Conservation (phyloP, 1,140 invertebrate species). For the Doryteuthis pealeii region DNA sequence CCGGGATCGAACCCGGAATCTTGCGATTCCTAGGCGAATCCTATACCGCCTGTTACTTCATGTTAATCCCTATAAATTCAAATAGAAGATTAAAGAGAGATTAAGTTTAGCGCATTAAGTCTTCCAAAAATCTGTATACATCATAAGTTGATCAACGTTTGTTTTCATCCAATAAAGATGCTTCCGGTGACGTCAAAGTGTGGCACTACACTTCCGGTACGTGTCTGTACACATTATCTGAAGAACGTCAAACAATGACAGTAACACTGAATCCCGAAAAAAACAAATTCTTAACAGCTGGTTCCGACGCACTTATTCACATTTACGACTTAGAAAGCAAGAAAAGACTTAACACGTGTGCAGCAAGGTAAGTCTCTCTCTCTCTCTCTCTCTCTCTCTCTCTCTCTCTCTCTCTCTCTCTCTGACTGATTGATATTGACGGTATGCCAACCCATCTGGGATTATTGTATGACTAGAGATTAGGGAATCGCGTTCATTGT, state of each 20-base stretch:
- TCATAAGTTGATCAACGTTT: background rate
- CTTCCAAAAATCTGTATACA: too few relatives aligned
- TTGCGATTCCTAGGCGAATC: too few relatives aligned
- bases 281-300: conserved; percentile 45
- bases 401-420: background rate
- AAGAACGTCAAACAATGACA: conserved; percentile 41
- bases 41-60: too few relatives aligned
- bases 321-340: conserved; percentile 55
- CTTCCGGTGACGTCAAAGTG: conserved; percentile 56
- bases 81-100: too few relatives aligned
- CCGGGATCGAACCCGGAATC: too few relatives aligned
- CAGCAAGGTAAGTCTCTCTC: conserved; percentile 51
- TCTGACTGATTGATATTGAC: too few relatives aligned
- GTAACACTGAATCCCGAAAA: conserved; percentile 45
- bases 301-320: conserved; percentile 45
- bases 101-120: too few relatives aligned
- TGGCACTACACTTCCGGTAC: conserved; percentile 56
- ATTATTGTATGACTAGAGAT: too few relatives aligned
- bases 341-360: conserved; percentile 43
- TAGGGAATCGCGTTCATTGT: too few relatives aligned
- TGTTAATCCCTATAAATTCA: too few relatives aligned
- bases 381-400: background rate
- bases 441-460: too few relatives aligned
- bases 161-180: conserved; percentile 41
- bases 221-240: conserved; percentile 51